A percentile compares a stretch with the other conserved stretches of the same genome.
These are phyloP conservation scores for Zaprionus nigranus DNA, from an alignment of 1,140 invertebrate genomes.

Conservation along the genomic window DNA sequence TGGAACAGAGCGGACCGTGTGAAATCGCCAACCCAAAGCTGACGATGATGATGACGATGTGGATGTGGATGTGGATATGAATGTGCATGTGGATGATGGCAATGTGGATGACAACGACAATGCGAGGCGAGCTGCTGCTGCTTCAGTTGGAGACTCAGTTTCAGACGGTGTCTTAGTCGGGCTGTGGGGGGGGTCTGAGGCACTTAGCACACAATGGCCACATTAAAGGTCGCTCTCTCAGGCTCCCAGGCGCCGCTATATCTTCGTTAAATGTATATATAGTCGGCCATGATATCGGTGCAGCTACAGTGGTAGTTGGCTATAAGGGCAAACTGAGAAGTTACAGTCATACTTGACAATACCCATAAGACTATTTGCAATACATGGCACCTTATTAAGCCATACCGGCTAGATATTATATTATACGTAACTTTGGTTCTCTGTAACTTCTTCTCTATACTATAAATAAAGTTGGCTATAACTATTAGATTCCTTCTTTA, in stretches of 20 bases:
- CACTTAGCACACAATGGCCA: slow-evolving; percentile 81
- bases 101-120: slow-evolving; percentile 22
- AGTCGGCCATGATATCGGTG: slow-evolving; percentile 3
- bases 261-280: slow-evolving; percentile 8
- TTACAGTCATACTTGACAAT: too few species aligned
- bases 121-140: slow-evolving; percentile 20
- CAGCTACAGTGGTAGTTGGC: neutral
- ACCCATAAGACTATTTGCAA: neutral
- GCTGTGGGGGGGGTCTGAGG: slow-evolving; percentile 5
- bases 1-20: slow-evolving; percentile 64
- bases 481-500: too few species aligned
- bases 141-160: slow-evolving; percentile 37
- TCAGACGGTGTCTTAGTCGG: slow-evolving; percentile 40
- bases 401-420: too few species aligned
- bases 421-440: too few species aligned
- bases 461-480: too few species aligned
- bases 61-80: slow-evolving; percentile 14
- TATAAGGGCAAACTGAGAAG: neutral
- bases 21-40: slow-evolving; percentile 66
- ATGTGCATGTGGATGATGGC: slow-evolving; percentile 15
- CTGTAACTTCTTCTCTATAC: too few species aligned
- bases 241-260: slow-evolving; percentile 50
- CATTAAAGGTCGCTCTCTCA: slow-evolving; percentile 71
- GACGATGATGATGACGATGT: slow-evolving; percentile 25
- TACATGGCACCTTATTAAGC: neutral